Evolutionary conservation across 2,888 invertebrate species (phyloP).

Genomic region (Zygogramma bicolorata): DNA sequence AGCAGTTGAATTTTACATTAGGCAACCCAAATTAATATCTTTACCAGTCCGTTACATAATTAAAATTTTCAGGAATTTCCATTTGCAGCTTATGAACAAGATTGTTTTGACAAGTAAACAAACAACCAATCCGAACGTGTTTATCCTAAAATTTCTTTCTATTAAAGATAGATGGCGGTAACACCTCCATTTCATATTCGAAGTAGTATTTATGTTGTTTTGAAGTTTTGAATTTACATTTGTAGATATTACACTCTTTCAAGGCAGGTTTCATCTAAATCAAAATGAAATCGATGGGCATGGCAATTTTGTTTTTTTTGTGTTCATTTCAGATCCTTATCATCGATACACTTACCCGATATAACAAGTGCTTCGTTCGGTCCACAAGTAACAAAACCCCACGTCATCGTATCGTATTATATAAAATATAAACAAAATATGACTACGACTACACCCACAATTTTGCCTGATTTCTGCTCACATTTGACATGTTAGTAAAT

Average conservation of each 20-base stretch:
- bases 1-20: no score
- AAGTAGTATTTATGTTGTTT: not conserved
- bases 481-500: not conserved
- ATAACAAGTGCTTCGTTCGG: conserved; percentile 95
- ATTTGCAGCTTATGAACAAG: no score
- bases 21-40: no score
- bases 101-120: no score
- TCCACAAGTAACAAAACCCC: conserved; percentile 95
- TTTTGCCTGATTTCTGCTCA: not conserved
- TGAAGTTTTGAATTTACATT: not conserved
- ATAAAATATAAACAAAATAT: not conserved
- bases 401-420: conserved; percentile 57
- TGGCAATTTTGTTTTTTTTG: not conserved
- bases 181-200: not conserved
- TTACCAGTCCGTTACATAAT: no score
- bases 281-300: not conserved
- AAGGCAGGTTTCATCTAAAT: not conserved
- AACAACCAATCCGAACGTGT: no score
- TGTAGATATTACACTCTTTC: not conserved
- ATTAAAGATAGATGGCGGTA: not conserved
- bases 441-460: conserved; percentile 22
- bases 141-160: no score
- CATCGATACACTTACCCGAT: conserved; percentile 78
- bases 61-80: no score
- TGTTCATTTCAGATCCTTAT: not conserved